Evolutionary conservation across 1,140 invertebrate genomes (phyloP), one percentile per base, ranked within the genome.

Genomic region (Trachymyrmex septentrionalis): DNA sequence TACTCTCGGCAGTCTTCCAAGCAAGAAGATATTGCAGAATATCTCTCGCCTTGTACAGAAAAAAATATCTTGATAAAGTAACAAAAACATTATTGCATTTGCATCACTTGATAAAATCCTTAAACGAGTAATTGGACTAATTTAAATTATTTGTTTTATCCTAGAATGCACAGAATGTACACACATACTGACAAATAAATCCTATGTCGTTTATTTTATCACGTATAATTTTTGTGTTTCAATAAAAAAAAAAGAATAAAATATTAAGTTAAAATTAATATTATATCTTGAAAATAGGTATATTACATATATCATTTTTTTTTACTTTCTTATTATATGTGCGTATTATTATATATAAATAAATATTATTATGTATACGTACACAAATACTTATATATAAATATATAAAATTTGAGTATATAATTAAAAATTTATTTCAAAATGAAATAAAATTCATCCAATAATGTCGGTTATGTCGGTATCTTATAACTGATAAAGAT

Each of bases 1-100:
- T 55, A 67, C 63, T 67, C 76, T 53, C 63, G 63, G 30, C 63
- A 69, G 48, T 81, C 24, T 81, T 71, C 50, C 64, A 55, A 81
- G 50, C 64, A 34, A 48, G 30, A n/a, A 69, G 10, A n/a, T 80
- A 80, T 80, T 34, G 67, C 10, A 44, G 21, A 16, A 44, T 38
- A 38, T 44, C 67, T 30, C 50, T 50, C 24, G 14, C 7, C n/a
- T 71, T 44, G 21, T 80, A 34, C 16, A 34, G 1, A 69, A 55
- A 69, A 71, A 81, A 81, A 53, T 57, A 19, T 14, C 10, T n/a
- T 14, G 5, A 81, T n/a, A 1, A 4, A 44, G 44, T 44, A 44
- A 44, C 38, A 55, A 44, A 78, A 81, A 38, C 5, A n/a, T 2
- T 14, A 16, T 55, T 64, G 24, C 19, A 5, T 57, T 44, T 44